Conservation (phyloP, 2,888 invertebrate species). For the Atherix ibis region DNA sequence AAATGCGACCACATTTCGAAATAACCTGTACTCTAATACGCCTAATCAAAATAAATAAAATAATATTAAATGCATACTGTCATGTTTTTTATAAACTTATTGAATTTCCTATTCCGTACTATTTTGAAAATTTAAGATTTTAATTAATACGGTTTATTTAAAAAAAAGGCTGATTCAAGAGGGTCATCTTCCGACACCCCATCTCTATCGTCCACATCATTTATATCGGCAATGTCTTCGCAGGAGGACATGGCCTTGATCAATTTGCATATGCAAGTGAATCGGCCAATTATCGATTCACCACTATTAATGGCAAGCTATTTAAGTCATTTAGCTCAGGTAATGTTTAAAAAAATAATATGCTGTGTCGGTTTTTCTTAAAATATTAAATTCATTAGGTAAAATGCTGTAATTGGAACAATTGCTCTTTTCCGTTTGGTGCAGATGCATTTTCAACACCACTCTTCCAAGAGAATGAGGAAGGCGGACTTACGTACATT, state of each 20-base stretch:
- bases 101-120: too few species aligned
- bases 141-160: too few species aligned
- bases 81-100: too few species aligned
- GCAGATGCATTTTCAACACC: slow-evolving; percentile 66
- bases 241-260: slow-evolving; percentile 85
- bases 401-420: slow-evolving; percentile 51
- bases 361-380: too few species aligned
- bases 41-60: too few species aligned
- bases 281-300: slow-evolving; percentile 80
- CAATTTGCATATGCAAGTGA: slow-evolving; percentile 87
- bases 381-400: too few species aligned
- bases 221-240: slow-evolving; percentile 80
- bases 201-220: slow-evolving; percentile 69
- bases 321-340: slow-evolving; percentile 78
- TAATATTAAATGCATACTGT: too few species aligned
- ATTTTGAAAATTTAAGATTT: too few species aligned
- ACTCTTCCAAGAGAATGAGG: slow-evolving; percentile 60
- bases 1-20: too few species aligned
- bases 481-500: slow-evolving; percentile 59
- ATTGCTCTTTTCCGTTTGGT: slow-evolving; percentile 51
- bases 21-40: too few species aligned
- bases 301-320: slow-evolving; percentile 91
- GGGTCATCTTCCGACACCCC: slow-evolving; percentile 60
- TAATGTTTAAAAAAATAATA: slow-evolving; percentile 18
- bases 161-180: slow-evolving; percentile 29